Evolutionary conservation across 2,888 invertebrate genomes (phyloP), one percentile per base, ranked within the genome.

Genomic region (Scrobipalpa costella): DNA sequence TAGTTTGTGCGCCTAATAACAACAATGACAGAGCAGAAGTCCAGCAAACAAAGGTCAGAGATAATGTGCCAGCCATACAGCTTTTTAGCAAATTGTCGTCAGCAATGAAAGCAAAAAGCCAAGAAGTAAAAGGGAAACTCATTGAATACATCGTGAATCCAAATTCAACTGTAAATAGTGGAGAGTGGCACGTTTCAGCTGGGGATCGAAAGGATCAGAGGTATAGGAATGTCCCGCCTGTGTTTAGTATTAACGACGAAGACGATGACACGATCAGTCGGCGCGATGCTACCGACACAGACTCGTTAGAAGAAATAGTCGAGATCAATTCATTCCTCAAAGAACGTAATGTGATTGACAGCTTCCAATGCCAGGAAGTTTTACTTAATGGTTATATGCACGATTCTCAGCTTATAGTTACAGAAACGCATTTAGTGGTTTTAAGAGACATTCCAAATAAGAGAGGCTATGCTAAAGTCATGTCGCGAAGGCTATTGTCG

Each of bases 141-240:
- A 94, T 97, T 71, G 98, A 98, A 84, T 98, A 98, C 78, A 98
- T 98, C 71, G 97, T 97, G 0, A 98, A 98, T 92, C 96, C 97
- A 1, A 94, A 93, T 71, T 92, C 93, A 1, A 94, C 90, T 61
- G 77, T 83, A 49, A 85, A 91, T 38, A 92, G 92, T 67, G 93
- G 92, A 47, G 96, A 96, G 77, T 93, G 95, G 76, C 97, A 97
- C 80, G 98, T 98, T 2, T 97, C 96, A 63, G 95, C 96, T 70
- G 93, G 92, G 64, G 97, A 98, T 77, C 94, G 95, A 80, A 94
- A 96, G 73, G 96, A 96, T n/a, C 97, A 95, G 84, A 93, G 96
- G 52, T 98, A 98, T 82, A 93, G 98, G 72, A 97, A 97, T 87
- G 95, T 97, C 63, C 96, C 96, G 0, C 97, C 98, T 7, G 97